These are phyloP conservation scores for Coreoperca whiteheadi DNA, from an alignment of 2,113 vertebrate genomes.

Conservation along the genomic window DNA sequence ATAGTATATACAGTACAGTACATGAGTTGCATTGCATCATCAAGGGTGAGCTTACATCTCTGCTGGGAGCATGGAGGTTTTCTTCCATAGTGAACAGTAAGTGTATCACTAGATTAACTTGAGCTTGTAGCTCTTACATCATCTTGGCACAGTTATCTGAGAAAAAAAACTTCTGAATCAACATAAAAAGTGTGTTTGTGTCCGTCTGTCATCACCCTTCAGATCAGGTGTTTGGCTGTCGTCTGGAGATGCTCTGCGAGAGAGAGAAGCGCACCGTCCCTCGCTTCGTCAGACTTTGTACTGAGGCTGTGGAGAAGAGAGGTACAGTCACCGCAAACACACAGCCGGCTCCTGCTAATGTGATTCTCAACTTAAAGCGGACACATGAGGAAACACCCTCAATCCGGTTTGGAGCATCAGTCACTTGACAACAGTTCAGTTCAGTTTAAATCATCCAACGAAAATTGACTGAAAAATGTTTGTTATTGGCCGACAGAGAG, in stretches of 20 bases:
- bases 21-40: slow-evolving; percentile 70
- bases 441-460: slow-evolving; percentile 30
- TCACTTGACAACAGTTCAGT: slow-evolving; percentile 39
- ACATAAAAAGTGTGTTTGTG: slow-evolving; percentile 31
- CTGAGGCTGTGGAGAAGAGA: slow-evolving; percentile 90
- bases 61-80: slow-evolving; percentile 56
- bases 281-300: slow-evolving; percentile 90
- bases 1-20: slow-evolving; percentile 36
- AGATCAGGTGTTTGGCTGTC: slow-evolving; percentile 96
- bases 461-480: slow-evolving; percentile 25
- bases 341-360: slow-evolving; percentile 28
- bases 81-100: slow-evolving; percentile 39
- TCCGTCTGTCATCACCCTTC: slow-evolving; percentile 53
- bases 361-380: slow-evolving; percentile 24
- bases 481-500: slow-evolving; percentile 29
- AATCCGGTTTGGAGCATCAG: neutral
- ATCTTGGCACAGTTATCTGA: slow-evolving; percentile 36
- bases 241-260: slow-evolving; percentile 91
- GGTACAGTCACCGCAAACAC: slow-evolving; percentile 75
- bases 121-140: slow-evolving; percentile 56
- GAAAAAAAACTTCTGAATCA: neutral
- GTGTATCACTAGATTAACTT: slow-evolving; percentile 47
- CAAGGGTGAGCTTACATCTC: slow-evolving; percentile 48
- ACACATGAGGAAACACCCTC: slow-evolving; percentile 28
- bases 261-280: slow-evolving; percentile 88